Evolutionary conservation across 2,888 invertebrate genomes (phyloP), one percentile per base, ranked within the genome.

Genomic region (Epistrophe grossulariae): DNA sequence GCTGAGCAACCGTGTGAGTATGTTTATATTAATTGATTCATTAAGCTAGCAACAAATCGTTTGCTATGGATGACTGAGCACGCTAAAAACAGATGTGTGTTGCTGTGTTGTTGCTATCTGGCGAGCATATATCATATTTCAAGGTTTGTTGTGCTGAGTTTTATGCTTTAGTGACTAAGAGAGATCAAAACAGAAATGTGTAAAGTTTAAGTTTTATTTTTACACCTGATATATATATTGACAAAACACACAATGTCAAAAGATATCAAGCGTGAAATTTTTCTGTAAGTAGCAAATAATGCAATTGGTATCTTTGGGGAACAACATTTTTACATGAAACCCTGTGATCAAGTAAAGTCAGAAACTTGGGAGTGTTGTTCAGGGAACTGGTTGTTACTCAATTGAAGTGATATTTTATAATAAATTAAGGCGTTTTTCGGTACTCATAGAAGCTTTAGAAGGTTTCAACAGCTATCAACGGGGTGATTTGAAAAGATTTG

Each of bases 11-110:
- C 13, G 68, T 31, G 76, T 55, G 28, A 62, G 55, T 38, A 70
- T 70, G 70, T 70, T 40, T 55, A 48, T 55, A 48, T 60, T 80
- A 84, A 84, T 81, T 77, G 81, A 72, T 77, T 81, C 81, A 81
- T 81, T 81, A 81, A 80, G 19, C 35, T 40, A 28, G 55, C 71
- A 59, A 64, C 48, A 50, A 52, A 70, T 62, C 17, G 52, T 31
- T 80, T 5, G 19, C 55, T 5, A 40, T 43, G 31, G 64, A 55
- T 76, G 76, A 76, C 31, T 76, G 55, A 77, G 43, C 57, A 48
- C 9, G 24, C 11, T 7, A 19, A 1, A 4, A n/a, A 71, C 43
- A 31, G 50, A 60, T 71, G 48, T 62, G 43, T 55, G n/a, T 10
- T 62, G 62, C 24, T 19, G n/a, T n/a, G n/a, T n/a, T 17, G 17